Conservation (phyloP, 2,113 vertebrate genomes). For the Rhagologus leucostigma region DNA sequence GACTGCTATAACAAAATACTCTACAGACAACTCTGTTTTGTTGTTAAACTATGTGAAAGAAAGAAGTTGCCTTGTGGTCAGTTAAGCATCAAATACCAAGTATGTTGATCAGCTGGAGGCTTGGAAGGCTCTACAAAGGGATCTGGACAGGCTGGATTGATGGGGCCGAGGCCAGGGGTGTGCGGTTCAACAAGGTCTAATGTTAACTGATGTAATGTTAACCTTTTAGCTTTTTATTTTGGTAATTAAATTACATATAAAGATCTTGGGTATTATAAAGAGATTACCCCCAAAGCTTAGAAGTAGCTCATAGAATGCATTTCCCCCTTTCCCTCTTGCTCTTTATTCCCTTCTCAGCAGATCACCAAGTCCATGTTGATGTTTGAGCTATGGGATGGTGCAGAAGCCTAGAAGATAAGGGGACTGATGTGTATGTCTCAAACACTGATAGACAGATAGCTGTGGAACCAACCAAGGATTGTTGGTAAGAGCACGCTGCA, state of each 20-base stretch:
- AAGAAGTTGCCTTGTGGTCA: neutral
- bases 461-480: neutral
- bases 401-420: neutral
- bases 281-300: neutral
- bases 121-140: neutral
- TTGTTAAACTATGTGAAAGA: neutral
- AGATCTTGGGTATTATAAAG: neutral
- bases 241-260: neutral
- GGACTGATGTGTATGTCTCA: neutral
- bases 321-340: neutral
- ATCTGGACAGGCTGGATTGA: neutral
- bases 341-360: neutral
- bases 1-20: neutral
- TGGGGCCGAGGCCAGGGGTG: neutral
- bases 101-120: neutral
- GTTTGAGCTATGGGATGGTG: neutral
- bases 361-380: neutral
- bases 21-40: neutral
- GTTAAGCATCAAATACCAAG: neutral
- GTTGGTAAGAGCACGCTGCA: neutral
- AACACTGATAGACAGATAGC: neutral
- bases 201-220: neutral
- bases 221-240: neutral
- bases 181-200: neutral
- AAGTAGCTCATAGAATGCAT: neutral